A percentile compares a stretch with the other conserved stretches of the same genome.
These are phyloP conservation scores for Ormia ochracea DNA, from an alignment of 2,888 invertebrate species.

Conservation along the genomic window DNA sequence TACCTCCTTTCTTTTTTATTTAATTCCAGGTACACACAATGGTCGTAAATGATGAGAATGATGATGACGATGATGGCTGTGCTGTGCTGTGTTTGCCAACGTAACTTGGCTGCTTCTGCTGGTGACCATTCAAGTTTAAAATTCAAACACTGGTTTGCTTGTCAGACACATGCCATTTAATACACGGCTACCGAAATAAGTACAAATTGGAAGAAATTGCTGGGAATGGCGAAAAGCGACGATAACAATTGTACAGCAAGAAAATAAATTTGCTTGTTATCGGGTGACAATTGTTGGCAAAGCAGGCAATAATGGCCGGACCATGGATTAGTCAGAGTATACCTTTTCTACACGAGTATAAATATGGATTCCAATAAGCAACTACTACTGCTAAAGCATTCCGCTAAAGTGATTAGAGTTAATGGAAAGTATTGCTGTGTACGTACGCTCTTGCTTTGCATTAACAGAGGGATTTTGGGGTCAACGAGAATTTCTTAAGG, in stretches of 20 bases:
- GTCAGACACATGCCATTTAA: slow-evolving; percentile 58
- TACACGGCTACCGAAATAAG: slow-evolving; percentile 12
- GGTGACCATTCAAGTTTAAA: slow-evolving; percentile 49
- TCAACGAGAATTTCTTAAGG: too few relatives aligned
- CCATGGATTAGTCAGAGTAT: too few relatives aligned
- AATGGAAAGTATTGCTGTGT: too few relatives aligned
- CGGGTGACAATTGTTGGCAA: neutral
- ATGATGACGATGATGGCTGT: slow-evolving; percentile 36
- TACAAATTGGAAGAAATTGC: slow-evolving; percentile 1
- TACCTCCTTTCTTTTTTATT: too few relatives aligned
- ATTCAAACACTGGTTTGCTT: slow-evolving; percentile 54
- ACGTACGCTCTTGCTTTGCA: too few relatives aligned
- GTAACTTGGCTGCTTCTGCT: neutral
- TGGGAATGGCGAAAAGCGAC: neutral
- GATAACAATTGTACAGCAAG: slow-evolving; percentile 1
- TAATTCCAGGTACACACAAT: slow-evolving; percentile 45
- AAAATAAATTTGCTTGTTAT: neutral
- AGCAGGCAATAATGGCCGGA: neutral
- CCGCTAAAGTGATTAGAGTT: too few relatives aligned
- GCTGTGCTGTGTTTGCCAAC: neutral
- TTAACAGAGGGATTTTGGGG: too few relatives aligned
- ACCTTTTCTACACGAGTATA: too few relatives aligned
- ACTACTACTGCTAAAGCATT: too few relatives aligned
- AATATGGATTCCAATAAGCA: too few relatives aligned
- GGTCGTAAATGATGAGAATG: slow-evolving; percentile 55